Base-by-base conservation (phyloP, 2,797 vertebrate species). In the Sebastes taczanowskii region DNA sequence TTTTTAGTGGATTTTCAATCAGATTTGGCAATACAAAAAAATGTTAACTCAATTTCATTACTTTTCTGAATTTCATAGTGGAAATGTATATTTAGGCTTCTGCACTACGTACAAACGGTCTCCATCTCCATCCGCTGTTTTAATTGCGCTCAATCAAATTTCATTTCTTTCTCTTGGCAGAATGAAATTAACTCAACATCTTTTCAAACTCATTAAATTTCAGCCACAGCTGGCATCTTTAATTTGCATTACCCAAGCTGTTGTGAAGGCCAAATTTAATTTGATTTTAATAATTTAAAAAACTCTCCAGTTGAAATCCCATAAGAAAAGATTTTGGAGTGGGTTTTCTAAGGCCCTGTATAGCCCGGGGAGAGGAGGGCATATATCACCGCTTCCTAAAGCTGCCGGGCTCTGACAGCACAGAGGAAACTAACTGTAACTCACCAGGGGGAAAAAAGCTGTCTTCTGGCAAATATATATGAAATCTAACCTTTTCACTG, bases 241-340 rank as follows among this genome's bases (percentile, higher is more conserved):
- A 93, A 95, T 95, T 95, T 94, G 92, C 88, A 93, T 94, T 93
- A 92, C 87, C 92, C 89, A 84, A 92, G 91, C 95, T 95, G 94
- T 95, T 95, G 92, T 91, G 93, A 95, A 92, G 93, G 94, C 94
- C 93, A 95, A 92, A 93, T 95, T 94, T 95, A 94, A 95, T 96
- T 95, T 92, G 92, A 95, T 96, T 95, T 96, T 93, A 95, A 96
- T 95, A 94, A 95, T 95, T 95, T 85, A 94, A 89, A 92, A 89
- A 87, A 89, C 81, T 94, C 90, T 93, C 89, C 87, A 90, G 91
- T 85, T 85, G 94, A 95, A 93, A 93, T 94, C 91, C 86, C 84
- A 91, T 78, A 87, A 92, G 93, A 87, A 91, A 92, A 91, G 87
- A 88, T 87, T 91, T 91, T 88, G 87, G 91, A 92, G 88, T 81